These are phyloP conservation scores for Caenorhabditis sinica DNA, from an alignment of 2,888 invertebrate species.

Conservation along the genomic window DNA sequence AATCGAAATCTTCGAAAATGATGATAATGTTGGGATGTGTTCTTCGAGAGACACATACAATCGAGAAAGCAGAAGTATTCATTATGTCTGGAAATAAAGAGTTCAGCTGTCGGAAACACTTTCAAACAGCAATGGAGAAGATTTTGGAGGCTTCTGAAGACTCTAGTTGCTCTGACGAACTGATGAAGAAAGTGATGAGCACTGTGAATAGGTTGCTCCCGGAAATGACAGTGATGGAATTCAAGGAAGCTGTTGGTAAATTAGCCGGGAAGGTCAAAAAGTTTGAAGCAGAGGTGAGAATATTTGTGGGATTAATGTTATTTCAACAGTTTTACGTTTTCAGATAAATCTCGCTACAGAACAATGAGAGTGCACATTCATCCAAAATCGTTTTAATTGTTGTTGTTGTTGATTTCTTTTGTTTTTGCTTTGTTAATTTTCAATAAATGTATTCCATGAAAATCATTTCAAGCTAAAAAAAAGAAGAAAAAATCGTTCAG, in stretches of 20 bases:
- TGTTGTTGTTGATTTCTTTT: too few relatives aligned
- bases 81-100: background rate
- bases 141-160: background rate
- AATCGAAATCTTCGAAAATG: background rate
- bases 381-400: too few relatives aligned
- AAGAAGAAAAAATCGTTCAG: too few relatives aligned
- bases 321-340: too few relatives aligned
- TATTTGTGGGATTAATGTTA: too few relatives aligned
- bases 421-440: too few relatives aligned
- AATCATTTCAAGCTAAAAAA: too few relatives aligned
- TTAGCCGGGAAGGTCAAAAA: background rate
- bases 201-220: background rate
- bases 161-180: background rate
- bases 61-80: too few relatives aligned
- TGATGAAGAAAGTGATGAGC: background rate
- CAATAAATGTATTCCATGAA: too few relatives aligned
- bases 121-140: background rate
- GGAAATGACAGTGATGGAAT: background rate
- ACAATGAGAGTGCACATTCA: too few relatives aligned
- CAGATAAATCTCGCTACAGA: too few relatives aligned
- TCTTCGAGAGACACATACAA: background rate
- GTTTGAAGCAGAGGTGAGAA: background rate
- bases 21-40: background rate
- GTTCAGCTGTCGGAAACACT: background rate
- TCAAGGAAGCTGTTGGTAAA: background rate